Evolutionary conservation across 2,797 vertebrate species (phyloP).

Genomic region (Anguilla megastoma): DNA sequence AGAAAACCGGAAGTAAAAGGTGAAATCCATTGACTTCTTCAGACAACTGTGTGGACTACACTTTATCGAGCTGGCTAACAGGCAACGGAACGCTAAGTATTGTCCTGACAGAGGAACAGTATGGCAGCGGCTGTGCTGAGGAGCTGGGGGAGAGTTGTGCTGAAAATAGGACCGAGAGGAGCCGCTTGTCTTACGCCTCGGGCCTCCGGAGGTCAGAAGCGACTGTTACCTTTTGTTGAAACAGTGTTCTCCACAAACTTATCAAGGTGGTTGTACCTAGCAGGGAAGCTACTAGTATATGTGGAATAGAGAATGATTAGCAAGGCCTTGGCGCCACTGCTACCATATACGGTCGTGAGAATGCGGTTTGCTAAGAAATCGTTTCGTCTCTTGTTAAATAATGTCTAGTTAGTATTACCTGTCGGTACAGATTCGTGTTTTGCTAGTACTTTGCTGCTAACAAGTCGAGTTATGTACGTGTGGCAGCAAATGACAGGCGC

Average conservation of each 20-base stretch:
- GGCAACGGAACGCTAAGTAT: neutral
- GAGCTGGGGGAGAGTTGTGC: constrained; percentile 15
- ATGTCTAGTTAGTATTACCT: neutral
- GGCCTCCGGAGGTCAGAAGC: neutral
- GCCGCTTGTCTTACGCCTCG: neutral
- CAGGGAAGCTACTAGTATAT: neutral
- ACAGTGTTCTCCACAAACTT: neutral
- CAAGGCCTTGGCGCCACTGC: neutral
- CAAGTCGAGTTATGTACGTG: neutral
- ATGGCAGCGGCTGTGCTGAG: constrained; percentile 13
- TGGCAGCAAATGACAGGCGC: neutral
- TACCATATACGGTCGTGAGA: neutral
- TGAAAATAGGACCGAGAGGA: constrained; percentile 6
- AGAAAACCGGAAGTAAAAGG: constrained; percentile 6
- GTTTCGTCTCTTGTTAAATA: neutral
- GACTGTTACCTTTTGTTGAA: neutral
- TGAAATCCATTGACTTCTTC: neutral
- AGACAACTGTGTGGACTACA: neutral
- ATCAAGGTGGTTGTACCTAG: neutral
- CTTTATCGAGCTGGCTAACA: neutral
- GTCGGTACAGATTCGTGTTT: neutral
- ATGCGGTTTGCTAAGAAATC: neutral
- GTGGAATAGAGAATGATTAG: neutral
- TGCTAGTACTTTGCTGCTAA: neutral
- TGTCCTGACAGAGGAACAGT: neutral